Base-by-base conservation (phyloP, 2,888 invertebrate species). In the Apamea anceps region DNA sequence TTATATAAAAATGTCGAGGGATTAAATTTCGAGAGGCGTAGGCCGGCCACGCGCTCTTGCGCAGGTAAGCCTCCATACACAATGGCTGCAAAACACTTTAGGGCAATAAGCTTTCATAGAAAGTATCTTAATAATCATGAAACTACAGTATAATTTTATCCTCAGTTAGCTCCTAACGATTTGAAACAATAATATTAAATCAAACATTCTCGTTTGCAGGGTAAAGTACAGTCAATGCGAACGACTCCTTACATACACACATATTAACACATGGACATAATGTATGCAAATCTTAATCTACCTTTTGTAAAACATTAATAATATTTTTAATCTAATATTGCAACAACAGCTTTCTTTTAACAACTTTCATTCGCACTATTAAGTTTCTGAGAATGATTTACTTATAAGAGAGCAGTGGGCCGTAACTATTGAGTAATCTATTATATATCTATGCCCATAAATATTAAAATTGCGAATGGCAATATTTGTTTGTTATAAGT, bases 1-100 rank as follows among this genome's bases (percentile, higher is more conserved):
- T 95, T 94, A 94, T 93, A 94, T 92, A 93, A 93, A 94, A 94
- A 94, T 92, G 90, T 90, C 89, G 85, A 88, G 88, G 93, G 93
- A 94, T 95, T 94, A 93, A 90, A 89, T 87, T 89, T 85, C 76
- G 82, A 85, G 87, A 86, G 81, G 90, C 89, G 91, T 91, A 88
- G 88, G 91, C 89, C 85, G 90, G 83, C 89, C 90, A 91, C 90
- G 89, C 87, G 82, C 81, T 62, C 80, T 62, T 72, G 82, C 86
- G 81, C 81, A 72, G 28, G 48, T 83, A 87, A 90, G 76, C 78
- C 85, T 79, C 21, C 63, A 81, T 81, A 62, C 80, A 90, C 86
- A 89, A 83, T 74, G 72, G 13, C 21, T 62, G 42, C 12, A 37
- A 42, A 60, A 18, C 13, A 21, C 54, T 57, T 67, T 15, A 62